These are phyloP conservation scores for Adoxophyes honmai DNA, from an alignment of 1,140 invertebrate species.

Conservation along the genomic window DNA sequence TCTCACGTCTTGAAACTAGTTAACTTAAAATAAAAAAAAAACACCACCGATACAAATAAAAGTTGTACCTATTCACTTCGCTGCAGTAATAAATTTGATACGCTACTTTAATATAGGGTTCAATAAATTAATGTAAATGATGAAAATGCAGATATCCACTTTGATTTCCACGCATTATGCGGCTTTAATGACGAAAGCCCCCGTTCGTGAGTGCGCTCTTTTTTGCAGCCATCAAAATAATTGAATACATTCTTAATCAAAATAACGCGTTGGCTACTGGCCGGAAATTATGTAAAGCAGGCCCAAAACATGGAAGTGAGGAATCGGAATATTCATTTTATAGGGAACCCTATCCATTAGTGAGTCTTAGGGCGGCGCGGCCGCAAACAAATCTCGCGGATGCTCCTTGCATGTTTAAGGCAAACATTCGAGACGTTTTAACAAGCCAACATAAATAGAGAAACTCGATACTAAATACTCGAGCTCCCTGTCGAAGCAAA, in stretches of 20 bases:
- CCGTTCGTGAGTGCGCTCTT: conserved; percentile 11
- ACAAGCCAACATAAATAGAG: conserved; percentile 42
- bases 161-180: not conserved
- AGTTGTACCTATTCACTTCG: too few relatives aligned
- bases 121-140: too few relatives aligned
- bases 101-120: too few relatives aligned
- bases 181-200: not conserved
- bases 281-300: conserved; percentile 73
- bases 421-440: conserved; percentile 41
- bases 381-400: conserved; percentile 54
- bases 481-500: conserved; percentile 35
- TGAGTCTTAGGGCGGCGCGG: conserved; percentile 42
- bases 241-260: conserved; percentile 38
- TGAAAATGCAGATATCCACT: too few relatives aligned
- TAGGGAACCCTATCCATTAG: conserved; percentile 66
- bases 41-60: too few relatives aligned
- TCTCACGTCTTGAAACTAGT: too few relatives aligned
- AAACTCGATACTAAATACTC: conserved; percentile 46
- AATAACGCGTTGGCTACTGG: conserved; percentile 59
- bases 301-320: conserved; percentile 59
- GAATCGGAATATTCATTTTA: conserved; percentile 70
- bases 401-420: conserved; percentile 56
- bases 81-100: too few relatives aligned
- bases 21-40: too few relatives aligned
- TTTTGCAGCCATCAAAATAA: conserved; percentile 30